Evolutionary conservation across 1,140 invertebrate genomes (phyloP).

Genomic region (Vanessa tameamea): DNA sequence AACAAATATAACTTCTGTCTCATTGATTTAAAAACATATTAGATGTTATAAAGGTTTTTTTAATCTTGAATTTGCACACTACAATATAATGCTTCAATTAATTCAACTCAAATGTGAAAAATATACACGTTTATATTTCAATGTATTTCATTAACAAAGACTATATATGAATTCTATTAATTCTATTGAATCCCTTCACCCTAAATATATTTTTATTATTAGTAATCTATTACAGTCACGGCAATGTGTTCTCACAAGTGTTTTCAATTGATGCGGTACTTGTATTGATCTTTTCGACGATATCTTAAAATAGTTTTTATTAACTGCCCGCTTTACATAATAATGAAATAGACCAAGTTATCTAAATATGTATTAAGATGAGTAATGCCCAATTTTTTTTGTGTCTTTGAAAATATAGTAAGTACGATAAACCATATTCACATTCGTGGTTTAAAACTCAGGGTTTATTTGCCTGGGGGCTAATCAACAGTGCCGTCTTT

Average conservation of each 20-base stretch:
- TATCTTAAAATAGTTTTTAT: constrained; percentile 34
- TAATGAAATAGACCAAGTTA: not conserved
- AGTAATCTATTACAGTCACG: constrained; percentile 39
- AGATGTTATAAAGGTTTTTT: no score
- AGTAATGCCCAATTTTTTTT: not conserved
- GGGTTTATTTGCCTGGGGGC: no score
- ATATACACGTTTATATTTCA: no score
- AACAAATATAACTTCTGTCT: not conserved
- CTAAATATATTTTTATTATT: constrained; percentile 40
- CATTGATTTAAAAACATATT: no score
- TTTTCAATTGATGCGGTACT: constrained; percentile 32
- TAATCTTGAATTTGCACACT: no score
- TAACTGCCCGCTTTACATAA: constrained; percentile 13
- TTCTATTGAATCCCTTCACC: constrained; percentile 21
- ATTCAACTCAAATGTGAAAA: no score
- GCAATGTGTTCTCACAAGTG: constrained; percentile 45
- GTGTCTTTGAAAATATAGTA: no score
- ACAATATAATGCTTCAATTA: no score
- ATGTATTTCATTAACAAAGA: not conserved
- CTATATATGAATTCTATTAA: constrained; percentile 11
- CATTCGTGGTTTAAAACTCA: no score
- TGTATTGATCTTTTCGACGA: constrained; percentile 36
- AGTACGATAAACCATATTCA: no score
- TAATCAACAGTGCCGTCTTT: no score
- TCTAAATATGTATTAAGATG: not conserved